Base-by-base conservation (phyloP, 2,888 invertebrate species). In the Iselma pallidipennis region DNA sequence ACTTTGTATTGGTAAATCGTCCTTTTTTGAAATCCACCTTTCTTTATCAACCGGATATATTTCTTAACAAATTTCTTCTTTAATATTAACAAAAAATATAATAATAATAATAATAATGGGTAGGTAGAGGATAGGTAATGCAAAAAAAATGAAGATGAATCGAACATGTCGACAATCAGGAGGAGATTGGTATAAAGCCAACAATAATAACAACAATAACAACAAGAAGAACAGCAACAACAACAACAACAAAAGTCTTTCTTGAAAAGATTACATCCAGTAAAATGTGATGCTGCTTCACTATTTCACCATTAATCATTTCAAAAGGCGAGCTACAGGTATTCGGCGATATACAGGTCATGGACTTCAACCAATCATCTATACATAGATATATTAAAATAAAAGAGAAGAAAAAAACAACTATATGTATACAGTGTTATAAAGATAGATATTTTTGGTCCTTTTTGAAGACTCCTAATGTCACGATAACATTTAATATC, bases 301-400 rank as follows among this genome's bases (percentile, higher is more conserved):
- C 63, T 63, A 59, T 63, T 63, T 29, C 26, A 52, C 37, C 63
- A 63, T 63, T 63, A 63, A 63, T 63, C 63, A 63, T 58, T 52
- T 37, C 23, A 31, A 31, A 19, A 28, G 51, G 51, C 29, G 14
- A 16, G 19, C 9, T 42, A 42, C 19, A 42, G 42, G 42, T 42
- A 42, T 42, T 42, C 42, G 42, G 42, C 42, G 21, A 42, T 42
- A 42, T 42, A 42, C 42, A 19, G 42, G 42, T 42, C 42, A 42
- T 42, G 42, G 42, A 42, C 42, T 42, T 42, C 10, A 42, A 42
- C 19, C 5, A 42, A 19, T 37, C 7, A 14, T 37, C 16, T 16
- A 10, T 37, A 7, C 6, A n/a, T n/a, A n/a, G n/a, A n/a, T n/a
- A n/a, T n/a, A n/a, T 16, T 37, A 33, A 7, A 16, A 1, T 7